Conservation (phyloP, 2,113 vertebrate species). For the Chunga burmeisteri region DNA sequence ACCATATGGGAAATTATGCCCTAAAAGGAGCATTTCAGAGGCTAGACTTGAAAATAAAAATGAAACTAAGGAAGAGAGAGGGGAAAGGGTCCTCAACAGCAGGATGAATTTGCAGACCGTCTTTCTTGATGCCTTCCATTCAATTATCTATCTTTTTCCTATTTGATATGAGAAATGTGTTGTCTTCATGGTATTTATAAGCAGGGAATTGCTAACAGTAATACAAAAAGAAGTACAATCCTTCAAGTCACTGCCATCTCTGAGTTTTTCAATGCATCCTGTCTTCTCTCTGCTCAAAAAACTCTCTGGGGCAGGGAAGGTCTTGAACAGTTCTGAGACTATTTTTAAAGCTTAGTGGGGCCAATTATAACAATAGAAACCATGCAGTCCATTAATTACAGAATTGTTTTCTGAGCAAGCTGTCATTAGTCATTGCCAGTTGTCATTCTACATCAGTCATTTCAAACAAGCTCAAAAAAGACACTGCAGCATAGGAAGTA, state of each 20-base stretch:
- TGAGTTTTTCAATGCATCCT: background rate
- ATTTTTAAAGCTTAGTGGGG: background rate
- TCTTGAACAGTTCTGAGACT: background rate
- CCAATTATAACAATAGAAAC: background rate
- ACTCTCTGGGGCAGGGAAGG: background rate
- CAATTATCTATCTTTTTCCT: background rate
- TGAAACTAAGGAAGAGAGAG: background rate
- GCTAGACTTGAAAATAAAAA: background rate
- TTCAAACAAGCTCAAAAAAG: background rate
- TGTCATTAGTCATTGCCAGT: background rate
- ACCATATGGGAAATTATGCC: background rate
- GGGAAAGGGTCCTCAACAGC: background rate
- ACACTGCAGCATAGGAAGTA: background rate
- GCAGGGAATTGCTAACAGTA: background rate
- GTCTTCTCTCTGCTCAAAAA: background rate
- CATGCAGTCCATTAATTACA: background rate
- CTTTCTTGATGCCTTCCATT: background rate
- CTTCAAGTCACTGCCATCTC: background rate
- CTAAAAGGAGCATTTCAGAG: background rate
- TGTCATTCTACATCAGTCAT: slow-evolving; percentile 4
- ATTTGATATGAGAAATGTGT: background rate
- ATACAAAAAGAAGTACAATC: background rate
- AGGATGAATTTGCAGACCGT: background rate
- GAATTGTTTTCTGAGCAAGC: background rate
- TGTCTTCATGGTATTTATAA: background rate